A percentile compares a stretch with the other conserved stretches of the same genome.
These are phyloP conservation scores for Semicossyphus pulcher DNA, from an alignment of 2,113 vertebrate genomes.

Conservation along the genomic window DNA sequence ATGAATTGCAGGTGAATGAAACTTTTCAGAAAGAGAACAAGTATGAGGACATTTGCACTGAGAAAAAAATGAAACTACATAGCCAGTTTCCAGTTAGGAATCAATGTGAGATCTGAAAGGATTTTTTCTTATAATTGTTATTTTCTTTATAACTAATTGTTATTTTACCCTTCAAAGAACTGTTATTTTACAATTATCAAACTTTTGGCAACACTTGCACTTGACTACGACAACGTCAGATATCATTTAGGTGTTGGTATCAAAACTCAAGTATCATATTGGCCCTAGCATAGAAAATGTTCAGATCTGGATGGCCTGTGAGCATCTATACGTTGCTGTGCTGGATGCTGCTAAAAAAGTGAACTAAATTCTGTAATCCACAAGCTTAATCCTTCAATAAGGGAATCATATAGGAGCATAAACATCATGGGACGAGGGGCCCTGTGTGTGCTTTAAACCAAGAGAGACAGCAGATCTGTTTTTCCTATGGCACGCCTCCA, in stretches of 20 bases:
- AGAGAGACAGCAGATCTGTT: slow-evolving; percentile 25
- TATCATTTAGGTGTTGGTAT: background rate
- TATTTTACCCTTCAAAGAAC: too few relatives aligned
- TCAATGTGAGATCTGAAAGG: too few relatives aligned
- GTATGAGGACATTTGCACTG: too few relatives aligned
- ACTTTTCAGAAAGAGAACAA: too few relatives aligned
- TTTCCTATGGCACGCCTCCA: slow-evolving; percentile 32
- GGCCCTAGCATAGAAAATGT: background rate
- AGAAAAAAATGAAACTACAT: too few relatives aligned
- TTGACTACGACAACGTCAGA: too few relatives aligned
- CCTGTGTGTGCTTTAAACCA: background rate
- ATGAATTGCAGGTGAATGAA: too few relatives aligned
- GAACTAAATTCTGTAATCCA: slow-evolving; percentile 11
- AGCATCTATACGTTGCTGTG: slow-evolving; percentile 6
- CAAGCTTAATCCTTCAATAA: slow-evolving; percentile 60
- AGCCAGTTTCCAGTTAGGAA: too few relatives aligned
- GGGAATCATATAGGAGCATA: slow-evolving; percentile 27
- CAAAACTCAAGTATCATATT: background rate
- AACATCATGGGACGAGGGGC: slow-evolving; percentile 8
- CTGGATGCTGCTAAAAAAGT: background rate
- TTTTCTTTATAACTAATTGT: too few relatives aligned
- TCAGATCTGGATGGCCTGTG: background rate
- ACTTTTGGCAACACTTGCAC: too few relatives aligned
- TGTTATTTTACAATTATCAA: too few relatives aligned
- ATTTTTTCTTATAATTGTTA: too few relatives aligned